Base-by-base conservation (phyloP, 2,797 vertebrate genomes). In the Coilia nasus region DNA sequence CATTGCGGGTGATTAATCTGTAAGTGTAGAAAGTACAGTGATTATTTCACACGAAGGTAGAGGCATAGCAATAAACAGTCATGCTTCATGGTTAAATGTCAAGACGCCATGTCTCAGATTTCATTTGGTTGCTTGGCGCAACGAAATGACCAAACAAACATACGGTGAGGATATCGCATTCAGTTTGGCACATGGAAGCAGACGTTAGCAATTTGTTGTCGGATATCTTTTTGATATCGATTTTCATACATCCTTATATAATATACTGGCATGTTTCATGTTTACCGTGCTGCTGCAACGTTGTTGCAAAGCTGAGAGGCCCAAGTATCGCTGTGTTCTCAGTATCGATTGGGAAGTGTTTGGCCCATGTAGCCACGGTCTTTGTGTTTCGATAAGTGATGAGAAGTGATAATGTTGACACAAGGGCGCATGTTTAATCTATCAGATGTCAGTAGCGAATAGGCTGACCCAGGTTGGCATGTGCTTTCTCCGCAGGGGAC, bases 401-500 rank as follows among this genome's bases (percentile, higher is more conserved):
- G 6, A 54, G 50, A 54, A 54, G 50, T 54, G 50, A 9, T 54
- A 54, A 54, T 54, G 50, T 54, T 54, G 9, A 54, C 50, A 54
- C 50, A 14, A 14, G 2, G 50, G 50, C 50, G 1, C 9, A 7
- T 9, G 50, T 54, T 54, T 54, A 54, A 54, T 19, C 35, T 3
- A 2, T 19, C 17, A 21, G 35, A 78, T 44, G 6, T 44, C 7
- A 9, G 71, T 78, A 78, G 35, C 17, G 44, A 41, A 21, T 35
- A 44, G 14, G 57, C 57, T 59, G 19, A 19, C 6, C 19, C 19
- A 19, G 21, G 57, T 59, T 59, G 2, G 28, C 67, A 35, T 78
- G 17, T 41, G 19, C 71, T 78, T 19, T 44, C 35, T 78, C 71
- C 23, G 83, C 94, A 96, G 94, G 94, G 91, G 96, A 97, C 98